Evolutionary conservation across 2,797 vertebrate species (phyloP), one percentile per base, ranked within the genome.

Genomic region (Fringilla coelebs): DNA sequence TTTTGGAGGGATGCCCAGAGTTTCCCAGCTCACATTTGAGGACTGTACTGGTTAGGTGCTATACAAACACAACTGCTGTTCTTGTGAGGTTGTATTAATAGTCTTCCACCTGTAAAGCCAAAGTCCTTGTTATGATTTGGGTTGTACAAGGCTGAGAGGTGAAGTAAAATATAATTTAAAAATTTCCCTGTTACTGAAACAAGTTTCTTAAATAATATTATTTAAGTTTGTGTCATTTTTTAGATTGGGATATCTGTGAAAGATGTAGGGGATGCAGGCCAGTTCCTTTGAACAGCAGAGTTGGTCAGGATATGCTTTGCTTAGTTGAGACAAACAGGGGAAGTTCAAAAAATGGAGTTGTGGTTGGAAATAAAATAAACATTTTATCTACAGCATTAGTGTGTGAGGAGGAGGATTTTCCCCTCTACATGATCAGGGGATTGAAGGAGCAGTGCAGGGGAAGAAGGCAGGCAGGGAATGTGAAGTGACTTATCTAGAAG

Each of bases 101-200:
- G 85, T 70, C 60, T 93, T 95, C 89, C 95, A 96, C 95, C 94
- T 97, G 96, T 88, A 86, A 93, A 88, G 66, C 76, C 79, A 45
- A 75, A 70, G 21, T 73, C 78, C 79, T 84, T 89, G 79, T 92
- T 96, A 73, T 25, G 57, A 81, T 71, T 89, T 70, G 73, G 43
- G 40, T 94, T 91, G 83, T 84, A 86, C 36, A 19, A 73, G 58
- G 29, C 58, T 77, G 72, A 89, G 88, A 52, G 31, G 45, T 91
- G 48, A 92, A 89, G 41, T 76, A 79, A 83, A 91, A 90, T 65
- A 36, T 6, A 70, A 65, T 85, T 72, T 73, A 3, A 65, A 65
- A 85, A 73, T 62, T 70, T 70, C 54, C 26, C 25, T 43, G 1
- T 76, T 78, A 41, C 24, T 83, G 45, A 83, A 72, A 32, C 32